Base-by-base conservation (phyloP, 2,113 vertebrate genomes). In the Hypomesus transpacificus region DNA sequence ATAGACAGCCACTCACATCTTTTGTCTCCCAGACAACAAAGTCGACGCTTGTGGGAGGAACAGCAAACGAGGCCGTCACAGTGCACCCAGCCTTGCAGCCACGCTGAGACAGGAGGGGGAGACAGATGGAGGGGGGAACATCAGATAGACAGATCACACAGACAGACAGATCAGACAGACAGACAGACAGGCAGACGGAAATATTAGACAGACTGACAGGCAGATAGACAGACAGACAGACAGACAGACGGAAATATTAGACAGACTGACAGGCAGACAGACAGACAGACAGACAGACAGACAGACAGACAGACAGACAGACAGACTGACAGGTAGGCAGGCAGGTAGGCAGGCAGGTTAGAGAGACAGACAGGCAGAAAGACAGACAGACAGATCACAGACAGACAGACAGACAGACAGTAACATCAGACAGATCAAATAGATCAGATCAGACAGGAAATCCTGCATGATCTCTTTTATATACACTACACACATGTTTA, bases 31-130 rank as follows among this genome's bases (percentile, higher is more conserved):
- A 76, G 61, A 73, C 59, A 14, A 59, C 58, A 24, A 79, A 79
- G 80, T 82, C 68, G 20, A 82, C 70, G 14, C 63, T 74, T 17
- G 59, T 74, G 18, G 21, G 51, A 22, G 74, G 77, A 63, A 82
- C 76, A 3, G 70, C 50, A 3, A 79, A 71, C 3, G 39, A 51
- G 53, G 66, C 59, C 17, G 69, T 51, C 31, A 70, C 51, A 9
- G 56, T 46, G 50, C 80, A 79, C 14, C 57, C 66, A 14, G 68
- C 76, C 46, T 60, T 68, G 54, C 77, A 79, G 21, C 20, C 54
- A 8, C 65, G 65, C 76, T 79, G 24, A 53, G 20, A 50, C n/a
- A 68, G 6, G 57, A 17, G 46, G 18, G 4, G n/a, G 20, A 16
- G 16, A 14, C 63, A 6, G 57, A 17, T 26, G 22, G 4, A n/a